These are phyloP conservation scores for Bradypodion ventrale DNA, from an alignment of 2,797 vertebrate species.

Conservation along the genomic window DNA sequence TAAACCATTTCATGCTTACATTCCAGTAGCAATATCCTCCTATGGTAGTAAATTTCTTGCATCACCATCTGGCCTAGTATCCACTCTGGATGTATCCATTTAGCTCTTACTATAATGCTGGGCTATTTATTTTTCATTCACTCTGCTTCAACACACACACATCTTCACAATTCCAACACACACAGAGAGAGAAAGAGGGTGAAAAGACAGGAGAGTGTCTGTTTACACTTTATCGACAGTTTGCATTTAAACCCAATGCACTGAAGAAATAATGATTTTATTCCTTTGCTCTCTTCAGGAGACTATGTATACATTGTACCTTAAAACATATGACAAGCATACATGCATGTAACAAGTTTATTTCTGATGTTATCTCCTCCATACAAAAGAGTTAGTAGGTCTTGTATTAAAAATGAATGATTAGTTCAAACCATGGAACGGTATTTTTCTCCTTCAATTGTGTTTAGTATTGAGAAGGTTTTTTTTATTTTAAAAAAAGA, in stretches of 20 bases:
- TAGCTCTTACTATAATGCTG: not conserved
- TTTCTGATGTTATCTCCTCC: not conserved
- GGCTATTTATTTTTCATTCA: not conserved
- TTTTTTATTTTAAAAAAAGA: slow-evolving; percentile 39
- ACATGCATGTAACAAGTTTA: not conserved
- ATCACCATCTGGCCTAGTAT: not conserved
- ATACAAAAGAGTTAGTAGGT: not conserved
- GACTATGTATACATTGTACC: not conserved
- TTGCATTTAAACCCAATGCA: not conserved
- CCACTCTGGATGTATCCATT: no score
- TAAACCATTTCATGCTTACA: not conserved
- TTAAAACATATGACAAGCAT: not conserved
- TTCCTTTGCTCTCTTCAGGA: not conserved
- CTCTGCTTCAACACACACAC: not conserved
- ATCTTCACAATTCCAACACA: not conserved
- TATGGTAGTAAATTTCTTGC: not conserved
- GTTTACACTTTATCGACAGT: not conserved
- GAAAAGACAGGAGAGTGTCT: no score
- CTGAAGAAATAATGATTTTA: not conserved
- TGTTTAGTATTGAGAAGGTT: slow-evolving; percentile 38
- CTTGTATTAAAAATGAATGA: not conserved
- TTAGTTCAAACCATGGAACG: slow-evolving; percentile 15
- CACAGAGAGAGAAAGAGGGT: no score
- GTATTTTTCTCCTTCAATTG: slow-evolving; percentile 38
- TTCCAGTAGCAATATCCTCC: not conserved